A percentile compares a stretch with the other conserved stretches of the same genome.
phyloP scores from a whole-genome alignment of 2,113 vertebrate species.

The Tyto alba region DNA sequence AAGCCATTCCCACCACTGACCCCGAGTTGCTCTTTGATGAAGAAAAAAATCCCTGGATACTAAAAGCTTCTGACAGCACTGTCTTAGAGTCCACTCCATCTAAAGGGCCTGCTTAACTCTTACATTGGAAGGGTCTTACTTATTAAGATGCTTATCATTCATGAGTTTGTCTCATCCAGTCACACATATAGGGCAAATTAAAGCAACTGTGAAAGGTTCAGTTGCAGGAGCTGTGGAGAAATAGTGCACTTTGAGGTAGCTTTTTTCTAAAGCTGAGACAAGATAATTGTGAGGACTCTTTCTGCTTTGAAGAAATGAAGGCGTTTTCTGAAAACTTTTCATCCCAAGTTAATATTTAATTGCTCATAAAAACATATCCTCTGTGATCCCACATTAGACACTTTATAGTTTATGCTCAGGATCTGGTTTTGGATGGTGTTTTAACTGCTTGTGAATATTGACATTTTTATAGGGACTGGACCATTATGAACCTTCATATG shows the following conservation, averaged over 20 bases:
- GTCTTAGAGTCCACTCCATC: neutral
- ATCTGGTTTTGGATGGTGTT: neutral
- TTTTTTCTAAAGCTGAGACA: neutral
- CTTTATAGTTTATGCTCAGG: neutral
- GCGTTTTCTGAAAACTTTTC: slow-evolving; percentile 17
- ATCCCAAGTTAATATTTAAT: neutral
- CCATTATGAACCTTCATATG: neutral
- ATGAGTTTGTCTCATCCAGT: neutral
- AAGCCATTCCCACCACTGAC: neutral
- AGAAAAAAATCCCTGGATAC: neutral
- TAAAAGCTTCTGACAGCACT: neutral
- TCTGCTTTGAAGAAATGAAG: neutral
- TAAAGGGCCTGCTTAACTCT: neutral
- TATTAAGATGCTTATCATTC: neutral
- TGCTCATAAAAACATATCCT: slow-evolving; percentile 4
- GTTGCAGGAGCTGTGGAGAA: neutral
- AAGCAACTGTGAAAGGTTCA: neutral
- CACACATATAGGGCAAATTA: neutral
- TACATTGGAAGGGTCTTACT: neutral
- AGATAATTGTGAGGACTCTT: neutral
- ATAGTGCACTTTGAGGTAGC: neutral
- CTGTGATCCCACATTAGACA: neutral
- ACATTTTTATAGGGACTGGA: neutral
- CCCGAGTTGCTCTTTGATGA: neutral
- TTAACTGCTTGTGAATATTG: neutral